phyloP scores from a whole-genome alignment of 53 echinoderm and acorn worm genomes.

The Pentamera pediparva region DNA sequence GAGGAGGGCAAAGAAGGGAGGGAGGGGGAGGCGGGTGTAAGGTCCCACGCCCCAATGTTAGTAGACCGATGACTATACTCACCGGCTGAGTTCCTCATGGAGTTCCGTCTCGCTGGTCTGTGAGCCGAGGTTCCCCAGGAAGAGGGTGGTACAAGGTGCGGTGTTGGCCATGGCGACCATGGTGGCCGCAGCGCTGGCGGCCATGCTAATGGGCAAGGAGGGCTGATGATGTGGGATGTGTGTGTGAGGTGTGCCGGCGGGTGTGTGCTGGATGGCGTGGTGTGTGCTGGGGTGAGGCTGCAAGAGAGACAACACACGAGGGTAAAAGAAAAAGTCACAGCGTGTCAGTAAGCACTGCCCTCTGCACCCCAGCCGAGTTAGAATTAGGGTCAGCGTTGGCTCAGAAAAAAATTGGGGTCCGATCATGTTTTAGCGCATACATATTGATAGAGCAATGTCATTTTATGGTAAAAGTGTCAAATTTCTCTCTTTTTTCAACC shows the following conservation, averaged over 20 bases:
- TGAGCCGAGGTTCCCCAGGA: slow-evolving; percentile 99
- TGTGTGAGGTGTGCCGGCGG: slow-evolving; percentile 96
- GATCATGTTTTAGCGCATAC: too few relatives aligned
- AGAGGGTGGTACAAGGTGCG: slow-evolving; percentile 98
- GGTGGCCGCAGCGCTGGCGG: slow-evolving; percentile 83
- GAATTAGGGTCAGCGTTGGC: too few relatives aligned
- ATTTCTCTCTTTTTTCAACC: too few relatives aligned
- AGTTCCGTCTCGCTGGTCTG: slow-evolving; percentile 91
- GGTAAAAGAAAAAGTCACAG: slow-evolving; percentile 19
- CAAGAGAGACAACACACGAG: slow-evolving; percentile 50
- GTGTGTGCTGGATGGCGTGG: slow-evolving; percentile 96
- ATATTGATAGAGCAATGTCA: too few relatives aligned
- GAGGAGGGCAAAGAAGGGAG: too few relatives aligned
- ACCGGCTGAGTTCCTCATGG: slow-evolving; percentile 90
- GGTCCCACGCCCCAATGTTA: too few relatives aligned
- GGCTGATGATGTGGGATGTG: slow-evolving; percentile 98
- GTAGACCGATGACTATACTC: slow-evolving; percentile 62
- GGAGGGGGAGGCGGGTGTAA: too few relatives aligned
- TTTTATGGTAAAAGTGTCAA: too few relatives aligned
- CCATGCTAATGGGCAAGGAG: slow-evolving; percentile 88
- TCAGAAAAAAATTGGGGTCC: too few relatives aligned
- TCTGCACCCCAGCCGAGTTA: too few relatives aligned
- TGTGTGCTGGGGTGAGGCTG: slow-evolving; percentile 98
- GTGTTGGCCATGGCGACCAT: slow-evolving; percentile 93
- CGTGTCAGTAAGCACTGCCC: too few relatives aligned